Evolutionary conservation across 2,888 invertebrate genomes (phyloP).

Genomic region (Hypolimnas misippus): DNA sequence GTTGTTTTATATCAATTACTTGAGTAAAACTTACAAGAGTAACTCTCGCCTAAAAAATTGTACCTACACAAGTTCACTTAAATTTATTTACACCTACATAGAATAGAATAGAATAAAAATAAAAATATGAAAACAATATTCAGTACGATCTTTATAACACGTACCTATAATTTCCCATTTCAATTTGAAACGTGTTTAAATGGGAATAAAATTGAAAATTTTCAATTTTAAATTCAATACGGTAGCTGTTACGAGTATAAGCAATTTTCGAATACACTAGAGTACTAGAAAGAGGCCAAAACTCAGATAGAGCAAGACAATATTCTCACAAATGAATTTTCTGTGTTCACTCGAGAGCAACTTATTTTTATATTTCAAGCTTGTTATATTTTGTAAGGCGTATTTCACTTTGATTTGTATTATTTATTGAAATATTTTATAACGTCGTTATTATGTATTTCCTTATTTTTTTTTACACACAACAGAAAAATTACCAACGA

Average conservation of each 20-base stretch:
- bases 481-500: too few species aligned
- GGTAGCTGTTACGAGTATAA: background rate
- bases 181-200: background rate
- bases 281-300: constrained; percentile 7
- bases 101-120: too few species aligned
- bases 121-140: too few species aligned
- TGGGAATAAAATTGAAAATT: background rate
- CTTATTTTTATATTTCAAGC: background rate
- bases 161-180: background rate
- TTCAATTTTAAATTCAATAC: constrained; percentile 3
- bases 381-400: background rate
- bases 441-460: too few species aligned
- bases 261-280: constrained; percentile 9
- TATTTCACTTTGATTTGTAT: background rate
- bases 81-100: too few species aligned
- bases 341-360: background rate
- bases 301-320: constrained; percentile 5
- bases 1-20: too few species aligned
- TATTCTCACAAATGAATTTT: constrained; percentile 16
- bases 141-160: too few species aligned
- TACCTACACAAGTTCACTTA: too few species aligned
- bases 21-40: too few species aligned
- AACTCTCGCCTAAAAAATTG: too few species aligned
- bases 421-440: background rate
- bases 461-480: too few species aligned